Base-by-base conservation (phyloP, 2,797 vertebrate genomes). In the Mormyrus hasselquistii region DNA sequence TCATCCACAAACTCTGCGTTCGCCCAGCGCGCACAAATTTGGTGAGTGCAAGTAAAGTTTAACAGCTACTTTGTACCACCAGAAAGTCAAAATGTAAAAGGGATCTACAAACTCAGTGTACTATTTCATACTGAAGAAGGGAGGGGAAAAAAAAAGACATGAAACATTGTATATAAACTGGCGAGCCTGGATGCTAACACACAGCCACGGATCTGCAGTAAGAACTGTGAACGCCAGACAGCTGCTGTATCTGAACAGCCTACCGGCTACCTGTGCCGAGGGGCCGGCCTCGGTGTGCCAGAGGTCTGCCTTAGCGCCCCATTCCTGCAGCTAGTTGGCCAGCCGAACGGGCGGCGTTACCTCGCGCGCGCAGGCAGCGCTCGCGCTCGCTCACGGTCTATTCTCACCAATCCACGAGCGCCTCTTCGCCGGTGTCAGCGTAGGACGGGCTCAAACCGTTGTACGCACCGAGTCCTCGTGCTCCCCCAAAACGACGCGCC, bases 331-430 rank as follows among this genome's bases (percentile, higher is more conserved):
- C 50, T 53, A 53, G 65, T 88, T 92, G 89, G 90, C 92, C 89
- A 92, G 16, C 90, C 76, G 87, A 88, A 59, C 34, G 83, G 92
- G 84, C 83, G 90, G n/a, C 90, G 89, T 93, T 92, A 92, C 92
- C 92, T 92, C 91, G 87, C 87, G 83, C 90, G 92, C 90, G 90
- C 89, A 90, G 88, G 90, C 93, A 88, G 93, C 93, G 89, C 92
- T 94, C 93, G 93, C 88, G 86, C 62, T 88, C 59, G 79, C 59
- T 41, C 87, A 53, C 87, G 85, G 79, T 90, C 91, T 92, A 91
- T 94, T 93, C 93, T 92, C 92, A 93, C 93, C 92, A 93, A 92
- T 94, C 93, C 94, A 91, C 91, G 89, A 90, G 92, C 89, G 88
- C 86, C 85, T 79, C 91, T 90, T 59, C 88, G 82, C 62, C 90